Base-by-base conservation (phyloP, 2,113 vertebrate genomes). In the Chloebia gouldiae region DNA sequence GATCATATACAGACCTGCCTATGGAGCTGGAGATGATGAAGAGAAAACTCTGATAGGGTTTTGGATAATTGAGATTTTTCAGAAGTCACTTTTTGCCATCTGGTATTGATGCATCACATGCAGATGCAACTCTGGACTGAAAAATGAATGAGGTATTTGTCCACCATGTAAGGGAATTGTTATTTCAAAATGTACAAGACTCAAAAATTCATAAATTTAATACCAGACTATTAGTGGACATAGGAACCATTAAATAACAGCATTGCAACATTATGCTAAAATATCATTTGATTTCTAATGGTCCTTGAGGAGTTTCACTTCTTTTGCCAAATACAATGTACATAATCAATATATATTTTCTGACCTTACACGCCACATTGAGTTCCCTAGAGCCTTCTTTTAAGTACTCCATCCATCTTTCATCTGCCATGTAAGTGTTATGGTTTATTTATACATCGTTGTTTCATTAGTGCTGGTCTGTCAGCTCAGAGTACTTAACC, bases 321-420 rank as follows among this genome's bases (percentile, higher is more conserved):
- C 47, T 76, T 93, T 92, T 76, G 84, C 65, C 60, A 92, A 90
- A 73, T 49, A 86, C 54, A 76, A 85, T 22, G 45, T 56, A 63
- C 28, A 21, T 47, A 95, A 86, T 81, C 40, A 42, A 31, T 37
- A 35, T 51, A 92, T 30, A 37, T 73, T 94, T 94, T 87, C 91
- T 91, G 93, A 56, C 73, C 86, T 91, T 79, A 54, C 57, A 96
- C 0, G 1, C 31, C 45, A 57, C 49, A n/a, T 28, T 57, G 72
- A 86, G 60, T 14, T 90, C 91, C 86, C 70, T 10, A 89, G 91
- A 86, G 95, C 63, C 54, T 82, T 47, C 60, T 70, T 95, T 84
- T 91, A 97, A 95, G 86, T 76, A 86, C 40, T 66, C 13, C 51
- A 92, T 93, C 86, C 86, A 95, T 97, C 96, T 94, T 96, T 94